Evolutionary conservation across 2,797 vertebrate genomes (phyloP).

Genomic region (Neosilurus mollespiculum): DNA sequence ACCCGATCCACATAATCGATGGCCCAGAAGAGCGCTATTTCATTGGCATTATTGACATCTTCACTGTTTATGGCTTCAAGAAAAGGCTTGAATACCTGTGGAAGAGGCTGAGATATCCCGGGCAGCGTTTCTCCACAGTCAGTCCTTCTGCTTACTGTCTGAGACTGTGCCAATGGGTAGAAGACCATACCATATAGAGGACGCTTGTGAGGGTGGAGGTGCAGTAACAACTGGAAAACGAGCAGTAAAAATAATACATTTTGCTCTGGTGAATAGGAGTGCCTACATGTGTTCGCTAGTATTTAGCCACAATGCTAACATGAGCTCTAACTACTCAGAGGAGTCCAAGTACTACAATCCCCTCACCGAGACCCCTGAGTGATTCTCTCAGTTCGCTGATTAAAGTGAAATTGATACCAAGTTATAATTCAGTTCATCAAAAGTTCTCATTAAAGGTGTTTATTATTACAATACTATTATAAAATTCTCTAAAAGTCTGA

Average conservation of each 20-base stretch:
- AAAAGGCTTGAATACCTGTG: constrained; percentile 83
- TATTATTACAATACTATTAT: no score
- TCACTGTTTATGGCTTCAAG: constrained; percentile 80
- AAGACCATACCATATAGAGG: constrained; percentile 70
- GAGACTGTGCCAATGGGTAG: constrained; percentile 71
- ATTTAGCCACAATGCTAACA: constrained; percentile 9
- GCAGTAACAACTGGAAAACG: neutral
- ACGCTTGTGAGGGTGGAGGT: neutral
- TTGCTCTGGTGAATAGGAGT: neutral
- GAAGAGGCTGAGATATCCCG: constrained; percentile 80
- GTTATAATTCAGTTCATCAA: neutral
- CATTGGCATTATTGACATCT: constrained; percentile 86
- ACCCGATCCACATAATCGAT: constrained; percentile 82
- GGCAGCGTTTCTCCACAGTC: constrained; percentile 82
- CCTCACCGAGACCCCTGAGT: neutral
- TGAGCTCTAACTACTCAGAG: neutral
- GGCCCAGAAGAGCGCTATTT: constrained; percentile 85
- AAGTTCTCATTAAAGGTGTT: neutral
- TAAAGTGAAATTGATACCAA: neutral
- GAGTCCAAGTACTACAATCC: neutral
- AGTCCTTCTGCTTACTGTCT: constrained; percentile 73
- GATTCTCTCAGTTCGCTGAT: neutral
- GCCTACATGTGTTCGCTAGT: neutral
- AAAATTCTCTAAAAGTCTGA: neutral
- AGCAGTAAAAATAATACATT: neutral